Evolutionary conservation across 1,140 invertebrate genomes (phyloP), one percentile per base, ranked within the genome.

Genomic region (Drosophila dunni): DNA sequence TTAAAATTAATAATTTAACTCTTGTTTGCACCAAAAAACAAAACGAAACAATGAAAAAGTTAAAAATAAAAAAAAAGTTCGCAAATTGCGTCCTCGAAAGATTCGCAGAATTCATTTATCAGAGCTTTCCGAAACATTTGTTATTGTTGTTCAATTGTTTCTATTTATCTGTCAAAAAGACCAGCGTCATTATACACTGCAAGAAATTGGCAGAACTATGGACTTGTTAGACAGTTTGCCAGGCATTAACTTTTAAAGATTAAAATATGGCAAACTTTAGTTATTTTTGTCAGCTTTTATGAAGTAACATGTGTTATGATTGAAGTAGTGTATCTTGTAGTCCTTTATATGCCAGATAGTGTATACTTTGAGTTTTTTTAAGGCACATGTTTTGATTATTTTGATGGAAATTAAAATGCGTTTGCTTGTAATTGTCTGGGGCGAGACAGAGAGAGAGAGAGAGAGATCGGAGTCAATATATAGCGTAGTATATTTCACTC

Each of bases 341-440:
- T 68, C 65, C 46, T 34, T 56, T 1, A 15, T 6, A 38, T 10
- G 1, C 9, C n/a, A 33, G 24, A 29, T 29, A 45, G 40, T 2
- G 0, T 53, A 29, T 33, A 24, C 38, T 48, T 53, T 61, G 48
- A 53, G 36, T 44, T 44, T 65, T 34, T 65, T 57, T 72, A 60
- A 73, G 79, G 76, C 83, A 88, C 79, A 88, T 89, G 83, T 83
- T 88, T 89, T 89, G 76, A 78, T 88, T 89, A 88, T 89, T 89
- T 88, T 83, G 76, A 83, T 88, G 84, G 78, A 88, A 88, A 89
- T 89, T 88, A 89, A 88, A 88, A 89, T 88, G 84, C 83, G 84
- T 88, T 88, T 89, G 76, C 83, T 79, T 88, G 79, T 83, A 89
- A 86, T 80, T 84, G 79, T 45, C 63, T 65, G 44, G 6, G 54